Conservation (phyloP, 2,113 vertebrate genomes). For the Sakesphorus luctuosus region DNA sequence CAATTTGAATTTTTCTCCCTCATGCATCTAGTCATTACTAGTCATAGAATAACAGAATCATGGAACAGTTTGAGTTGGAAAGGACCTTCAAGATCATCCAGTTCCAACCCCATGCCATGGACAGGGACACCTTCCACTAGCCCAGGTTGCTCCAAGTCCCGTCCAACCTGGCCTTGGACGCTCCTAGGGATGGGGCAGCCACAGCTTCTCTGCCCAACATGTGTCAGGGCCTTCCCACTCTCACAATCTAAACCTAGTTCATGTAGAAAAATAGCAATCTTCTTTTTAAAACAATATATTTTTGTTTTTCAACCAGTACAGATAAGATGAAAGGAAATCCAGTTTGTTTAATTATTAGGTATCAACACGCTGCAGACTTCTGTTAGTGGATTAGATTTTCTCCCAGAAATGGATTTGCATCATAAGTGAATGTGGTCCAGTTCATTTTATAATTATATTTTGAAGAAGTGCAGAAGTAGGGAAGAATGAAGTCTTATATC, state of each 20-base stretch:
- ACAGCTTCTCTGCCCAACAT: neutral
- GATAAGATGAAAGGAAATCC: neutral
- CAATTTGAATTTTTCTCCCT: neutral
- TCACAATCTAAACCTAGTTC: neutral
- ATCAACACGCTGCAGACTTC: neutral
- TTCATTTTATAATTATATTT: neutral
- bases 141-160: neutral
- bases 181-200: neutral
- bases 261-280: neutral
- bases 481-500: neutral
- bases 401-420: conserved; percentile 18
- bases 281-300: neutral
- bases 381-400: neutral
- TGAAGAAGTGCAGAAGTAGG: neutral
- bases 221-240: neutral
- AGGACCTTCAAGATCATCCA: neutral
- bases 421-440: neutral
- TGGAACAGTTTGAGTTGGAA: neutral
- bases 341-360: conserved; percentile 13
- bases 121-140: neutral
- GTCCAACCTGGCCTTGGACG: neutral
- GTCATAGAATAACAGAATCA: neutral
- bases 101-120: neutral
- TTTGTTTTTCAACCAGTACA: neutral
- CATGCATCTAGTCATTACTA: neutral